phyloP scores from a whole-genome alignment of 2,888 invertebrate species.

The Agriopis marginaria region DNA sequence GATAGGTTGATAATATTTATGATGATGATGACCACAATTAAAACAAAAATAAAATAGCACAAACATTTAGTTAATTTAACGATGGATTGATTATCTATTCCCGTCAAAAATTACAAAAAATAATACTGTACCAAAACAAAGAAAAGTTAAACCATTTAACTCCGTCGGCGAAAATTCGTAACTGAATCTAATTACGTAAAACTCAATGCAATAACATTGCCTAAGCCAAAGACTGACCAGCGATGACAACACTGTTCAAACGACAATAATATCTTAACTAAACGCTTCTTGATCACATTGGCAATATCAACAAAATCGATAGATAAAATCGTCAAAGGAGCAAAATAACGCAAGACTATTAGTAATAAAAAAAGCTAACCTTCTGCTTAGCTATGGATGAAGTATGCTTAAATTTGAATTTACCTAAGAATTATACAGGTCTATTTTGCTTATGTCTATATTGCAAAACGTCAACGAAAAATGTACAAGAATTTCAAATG shows the following conservation, averaged over 20 bases:
- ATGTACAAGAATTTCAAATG: too few species aligned
- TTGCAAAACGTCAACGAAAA: too few species aligned
- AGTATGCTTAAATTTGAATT: too few species aligned
- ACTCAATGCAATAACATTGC: constrained; percentile 23
- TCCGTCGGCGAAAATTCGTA: constrained; percentile 32
- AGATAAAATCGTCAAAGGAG: too few species aligned
- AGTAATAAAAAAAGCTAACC: too few species aligned
- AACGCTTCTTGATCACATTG: neutral
- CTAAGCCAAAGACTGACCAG: constrained; percentile 19
- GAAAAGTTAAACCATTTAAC: constrained; percentile 1
- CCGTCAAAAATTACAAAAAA: neutral
- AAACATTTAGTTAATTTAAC: neutral
- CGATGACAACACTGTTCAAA: constrained; percentile 15
- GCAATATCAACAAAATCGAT: neutral
- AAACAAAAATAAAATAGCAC: neutral
- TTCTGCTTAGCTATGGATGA: too few species aligned
- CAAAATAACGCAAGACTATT: too few species aligned
- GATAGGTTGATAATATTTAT: too few species aligned
- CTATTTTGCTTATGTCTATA: too few species aligned
- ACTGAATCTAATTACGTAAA: constrained; percentile 27
- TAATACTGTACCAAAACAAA: constrained; percentile 2
- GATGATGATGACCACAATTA: neutral
- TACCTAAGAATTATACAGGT: too few species aligned
- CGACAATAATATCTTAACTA: neutral
- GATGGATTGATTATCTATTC: too few species aligned